Base-by-base conservation (phyloP, 37 sponge, comb jelly and placozoan genomes). In the Amphimedon queenslandica region DNA sequence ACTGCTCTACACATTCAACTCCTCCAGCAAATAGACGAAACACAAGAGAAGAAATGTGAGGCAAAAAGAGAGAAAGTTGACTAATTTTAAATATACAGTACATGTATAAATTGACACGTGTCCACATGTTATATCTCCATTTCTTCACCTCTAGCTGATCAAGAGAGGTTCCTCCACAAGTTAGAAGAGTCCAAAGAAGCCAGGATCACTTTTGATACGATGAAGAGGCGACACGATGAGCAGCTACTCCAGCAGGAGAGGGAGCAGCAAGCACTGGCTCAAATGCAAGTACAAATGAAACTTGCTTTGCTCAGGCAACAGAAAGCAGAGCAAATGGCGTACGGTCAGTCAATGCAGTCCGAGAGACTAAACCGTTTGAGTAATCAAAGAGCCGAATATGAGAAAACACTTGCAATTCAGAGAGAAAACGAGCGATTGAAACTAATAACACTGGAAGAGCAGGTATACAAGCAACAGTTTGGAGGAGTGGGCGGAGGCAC, bases 1-100 rank as follows among this genome's bases (percentile, higher is more conserved):
- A 93, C 74, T 18, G 91, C 95, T 51, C 75, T 96, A 77, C 97
- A 96, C 13, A 88, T 95, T 24, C 92, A 89, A 77, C 88, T 96
- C 4, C 79, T 96, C 65, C 66, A 74, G 36, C 80, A 80, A 71
- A 80, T 87, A 0, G 97, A 96, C 56, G 67, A 79, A 16, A 61
- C 83, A 31, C 81, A 88, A 38, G 77, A 81, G 65, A 33, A 84
- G 82, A 93, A 87, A 80, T 75, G 81, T 84, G 40, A 39, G 82
- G n/a, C n/a, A n/a, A n/a, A n/a, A n/a, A n/a, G n/a, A n/a, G n/a
- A n/a, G 61, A 60, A n/a, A 6, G 27, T 60, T n/a, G 28, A n/a
- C 8, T 60, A 60, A 6, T n/a, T 60, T 25, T 60, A 25, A n/a
- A 60, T 60, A 21, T 41, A 37, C n/a, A 37, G 10, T 72, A 23